phyloP scores from a whole-genome alignment of 1,140 invertebrate genomes.

The Diabrotica virgifera region DNA sequence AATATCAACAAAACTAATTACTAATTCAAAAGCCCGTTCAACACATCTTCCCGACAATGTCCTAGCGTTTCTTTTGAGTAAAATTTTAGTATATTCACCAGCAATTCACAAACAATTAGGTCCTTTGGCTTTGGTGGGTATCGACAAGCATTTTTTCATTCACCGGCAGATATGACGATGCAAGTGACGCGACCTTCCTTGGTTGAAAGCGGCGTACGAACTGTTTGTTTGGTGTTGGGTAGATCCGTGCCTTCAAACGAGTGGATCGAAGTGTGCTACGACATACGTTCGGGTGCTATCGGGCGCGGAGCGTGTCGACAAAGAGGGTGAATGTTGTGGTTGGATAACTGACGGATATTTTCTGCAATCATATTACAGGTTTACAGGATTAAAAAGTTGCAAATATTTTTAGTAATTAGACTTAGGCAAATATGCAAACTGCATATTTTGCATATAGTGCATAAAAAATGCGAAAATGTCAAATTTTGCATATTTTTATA shows the following conservation, averaged over 20 bases:
- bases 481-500: too few relatives aligned
- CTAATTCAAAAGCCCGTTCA: not conserved
- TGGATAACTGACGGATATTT: not conserved
- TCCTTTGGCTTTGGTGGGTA: not conserved
- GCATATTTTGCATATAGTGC: too few relatives aligned
- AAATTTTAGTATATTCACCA: not conserved
- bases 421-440: too few relatives aligned
- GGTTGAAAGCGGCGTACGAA: constrained; percentile 5
- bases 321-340: not conserved
- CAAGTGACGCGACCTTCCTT: not conserved
- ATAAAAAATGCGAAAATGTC: too few relatives aligned
- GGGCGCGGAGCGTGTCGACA: not conserved
- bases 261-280: constrained; percentile 13
- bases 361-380: too few relatives aligned
- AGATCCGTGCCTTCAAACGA: constrained; percentile 5
- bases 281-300: constrained; percentile 14
- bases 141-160: constrained; percentile 15
- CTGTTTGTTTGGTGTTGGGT: constrained; percentile 13
- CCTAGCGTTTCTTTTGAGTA: not conserved
- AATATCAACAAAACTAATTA: not conserved
- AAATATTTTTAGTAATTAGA: too few relatives aligned
- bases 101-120: not conserved
- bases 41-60: not conserved
- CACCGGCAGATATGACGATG: constrained; percentile 6
- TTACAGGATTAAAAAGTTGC: too few relatives aligned